Evolutionary conservation across 2,113 vertebrate genomes (phyloP).

Genomic region (Tetraodon nigroviridis): DNA sequence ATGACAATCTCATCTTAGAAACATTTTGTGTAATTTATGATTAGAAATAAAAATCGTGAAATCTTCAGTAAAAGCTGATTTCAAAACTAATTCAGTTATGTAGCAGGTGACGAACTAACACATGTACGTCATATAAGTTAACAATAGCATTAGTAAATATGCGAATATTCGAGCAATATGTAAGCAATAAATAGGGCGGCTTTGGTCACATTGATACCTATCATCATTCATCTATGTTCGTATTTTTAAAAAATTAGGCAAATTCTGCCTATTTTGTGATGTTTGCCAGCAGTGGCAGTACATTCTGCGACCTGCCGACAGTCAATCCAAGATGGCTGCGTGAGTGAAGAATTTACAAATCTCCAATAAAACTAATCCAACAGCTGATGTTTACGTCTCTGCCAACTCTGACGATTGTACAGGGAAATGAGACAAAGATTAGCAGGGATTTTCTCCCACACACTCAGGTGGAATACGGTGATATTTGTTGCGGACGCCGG

Average conservation of each 20-base stretch:
- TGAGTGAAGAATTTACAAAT: constrained; percentile 35
- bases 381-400: not conserved
- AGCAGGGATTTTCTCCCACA: not conserved
- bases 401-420: not conserved
- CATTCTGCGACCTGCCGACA: constrained; percentile 36
- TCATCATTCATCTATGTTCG: no score
- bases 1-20: not conserved
- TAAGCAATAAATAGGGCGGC: no score
- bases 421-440: not conserved
- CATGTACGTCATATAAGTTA: no score
- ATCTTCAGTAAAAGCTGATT: no score
- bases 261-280: not conserved
- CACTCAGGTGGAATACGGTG: not conserved
- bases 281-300: not conserved
- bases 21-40: not conserved
- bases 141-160: no score
- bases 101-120: no score
- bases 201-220: no score
- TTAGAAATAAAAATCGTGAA: not conserved
- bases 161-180: no score
- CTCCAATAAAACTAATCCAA: constrained; percentile 32
- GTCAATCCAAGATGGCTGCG: constrained; percentile 56
- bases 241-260: no score
- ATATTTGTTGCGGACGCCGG: not conserved
- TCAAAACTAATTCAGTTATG: no score